These are phyloP conservation scores for Semotilus atromaculatus DNA, from an alignment of 2,797 vertebrate genomes.

Conservation along the genomic window DNA sequence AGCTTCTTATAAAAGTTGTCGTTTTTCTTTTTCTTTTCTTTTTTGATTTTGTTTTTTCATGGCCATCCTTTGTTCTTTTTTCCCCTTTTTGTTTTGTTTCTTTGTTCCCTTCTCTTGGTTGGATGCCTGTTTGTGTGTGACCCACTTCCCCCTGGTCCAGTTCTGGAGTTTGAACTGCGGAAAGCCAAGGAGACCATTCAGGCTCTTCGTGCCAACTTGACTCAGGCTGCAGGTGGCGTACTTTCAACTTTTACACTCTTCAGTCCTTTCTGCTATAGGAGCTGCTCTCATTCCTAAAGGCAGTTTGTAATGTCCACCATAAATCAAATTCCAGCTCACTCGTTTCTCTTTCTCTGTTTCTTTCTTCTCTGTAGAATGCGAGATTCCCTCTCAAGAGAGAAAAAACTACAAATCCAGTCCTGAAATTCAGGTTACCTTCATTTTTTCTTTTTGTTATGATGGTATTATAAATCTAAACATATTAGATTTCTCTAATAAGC, in stretches of 20 bases:
- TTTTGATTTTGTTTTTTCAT: conserved; percentile 86
- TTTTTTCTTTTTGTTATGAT: conserved; percentile 22
- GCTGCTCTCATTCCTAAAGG: conserved; percentile 44
- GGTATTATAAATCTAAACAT: neutral
- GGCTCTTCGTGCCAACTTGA: conserved; percentile 99
- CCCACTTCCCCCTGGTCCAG: conserved; percentile 92
- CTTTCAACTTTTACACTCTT: conserved; percentile 88
- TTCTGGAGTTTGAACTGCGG: conserved; percentile 99
- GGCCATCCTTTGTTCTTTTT: conserved; percentile 90
- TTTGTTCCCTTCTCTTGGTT: conserved; percentile 94
- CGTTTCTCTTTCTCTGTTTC: conserved; percentile 55
- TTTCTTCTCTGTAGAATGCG: conserved; percentile 82
- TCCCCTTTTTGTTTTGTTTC: conserved; percentile 77
- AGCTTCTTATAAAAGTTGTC: conserved; percentile 77
- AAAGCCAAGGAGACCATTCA: conserved; percentile 99
- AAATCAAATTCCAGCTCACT: conserved; percentile 49
- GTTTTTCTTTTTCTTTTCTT: conserved; percentile 81
- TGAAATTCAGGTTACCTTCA: conserved; percentile 95
- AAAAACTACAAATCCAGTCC: conserved; percentile 98
- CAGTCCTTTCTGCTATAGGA: conserved; percentile 75
- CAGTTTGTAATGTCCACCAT: conserved; percentile 5
- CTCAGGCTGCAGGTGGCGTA: conserved; percentile 99
- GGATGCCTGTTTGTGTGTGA: conserved; percentile 93
- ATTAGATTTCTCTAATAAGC: neutral
- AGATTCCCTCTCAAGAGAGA: conserved; percentile 96